A percentile compares a stretch with the other conserved stretches of the same genome.
Evolutionary conservation across 2,888 invertebrate species (phyloP).

Genomic region (Apotomis capreana): DNA sequence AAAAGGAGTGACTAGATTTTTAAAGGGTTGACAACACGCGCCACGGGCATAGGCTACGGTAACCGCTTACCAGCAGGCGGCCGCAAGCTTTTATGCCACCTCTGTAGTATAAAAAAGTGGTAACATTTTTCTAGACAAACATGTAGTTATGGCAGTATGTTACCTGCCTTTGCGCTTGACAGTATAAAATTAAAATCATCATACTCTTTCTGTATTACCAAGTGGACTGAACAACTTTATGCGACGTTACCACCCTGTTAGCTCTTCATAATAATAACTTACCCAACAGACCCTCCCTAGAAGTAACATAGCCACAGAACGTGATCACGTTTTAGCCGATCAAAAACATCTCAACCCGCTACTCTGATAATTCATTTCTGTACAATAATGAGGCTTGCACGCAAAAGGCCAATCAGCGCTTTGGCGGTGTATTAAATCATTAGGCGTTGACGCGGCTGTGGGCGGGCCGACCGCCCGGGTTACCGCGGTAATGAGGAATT

Average conservation of each 20-base stretch:
- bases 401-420: slow-evolving; percentile 56
- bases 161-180: too few species aligned
- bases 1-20: too few species aligned
- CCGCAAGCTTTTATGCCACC: too few species aligned
- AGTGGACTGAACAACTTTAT: neutral
- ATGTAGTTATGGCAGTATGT: too few species aligned
- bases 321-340: slow-evolving; percentile 35
- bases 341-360: slow-evolving; percentile 25
- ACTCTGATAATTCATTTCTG: slow-evolving; percentile 34
- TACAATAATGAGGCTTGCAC: slow-evolving; percentile 54
- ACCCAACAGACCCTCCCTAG: neutral
- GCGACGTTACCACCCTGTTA: slow-evolving; percentile 7
- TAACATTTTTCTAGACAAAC: too few species aligned
- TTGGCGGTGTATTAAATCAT: slow-evolving; percentile 54
- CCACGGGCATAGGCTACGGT: too few species aligned
- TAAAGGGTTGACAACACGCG: too few species aligned
- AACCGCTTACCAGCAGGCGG: too few species aligned
- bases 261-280: neutral
- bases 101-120: too few species aligned
- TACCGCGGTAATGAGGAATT: slow-evolving; percentile 28
- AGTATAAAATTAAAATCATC: too few species aligned
- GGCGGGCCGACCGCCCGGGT: slow-evolving; percentile 46
- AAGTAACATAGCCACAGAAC: neutral
- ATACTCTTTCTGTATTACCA: too few species aligned
- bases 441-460: slow-evolving; percentile 49